Percentiles rank a stretch among this genome's conserved stretches.
Conservation (phyloP, 2,888 invertebrate genomes). For the Sinelater perroti region DNA sequence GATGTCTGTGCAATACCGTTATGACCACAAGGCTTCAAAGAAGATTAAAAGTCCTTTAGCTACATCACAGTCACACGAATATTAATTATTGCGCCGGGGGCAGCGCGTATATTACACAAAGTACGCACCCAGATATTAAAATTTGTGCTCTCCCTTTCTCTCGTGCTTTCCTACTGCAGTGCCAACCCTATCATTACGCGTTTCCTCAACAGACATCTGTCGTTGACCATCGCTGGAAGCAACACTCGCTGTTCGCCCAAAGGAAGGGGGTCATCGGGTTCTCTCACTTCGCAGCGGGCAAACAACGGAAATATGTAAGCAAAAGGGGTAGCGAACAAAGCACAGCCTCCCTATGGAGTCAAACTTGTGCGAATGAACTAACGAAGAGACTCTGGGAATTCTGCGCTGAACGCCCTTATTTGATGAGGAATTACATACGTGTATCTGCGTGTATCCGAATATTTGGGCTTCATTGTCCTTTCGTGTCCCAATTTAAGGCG, state of each 20-base stretch:
- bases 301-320: constrained; percentile 42
- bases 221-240: constrained; percentile 37
- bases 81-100: constrained; percentile 2
- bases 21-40: too few relatives aligned
- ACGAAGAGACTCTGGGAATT: constrained; percentile 39
- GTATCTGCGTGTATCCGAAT: neutral
- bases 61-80: neutral
- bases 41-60: neutral
- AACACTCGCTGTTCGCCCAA: constrained; percentile 26
- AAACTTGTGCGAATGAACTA: constrained; percentile 41
- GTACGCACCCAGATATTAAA: constrained; percentile 6
- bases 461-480: neutral
- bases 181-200: constrained; percentile 28
- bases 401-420: constrained; percentile 40
- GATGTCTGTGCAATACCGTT: too few relatives aligned
- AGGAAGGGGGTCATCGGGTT: constrained; percentile 37
- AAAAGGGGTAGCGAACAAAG: constrained; percentile 43
- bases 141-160: constrained; percentile 1
- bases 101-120: neutral
- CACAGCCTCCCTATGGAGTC: constrained; percentile 35
- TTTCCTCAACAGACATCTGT: constrained; percentile 41
- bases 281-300: constrained; percentile 38
- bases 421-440: constrained; percentile 32
- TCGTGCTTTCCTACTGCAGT: constrained; percentile 9
- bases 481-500: too few relatives aligned